Base-by-base conservation (phyloP, 1,140 invertebrate species). In the Cardiocondyla obscurior region DNA sequence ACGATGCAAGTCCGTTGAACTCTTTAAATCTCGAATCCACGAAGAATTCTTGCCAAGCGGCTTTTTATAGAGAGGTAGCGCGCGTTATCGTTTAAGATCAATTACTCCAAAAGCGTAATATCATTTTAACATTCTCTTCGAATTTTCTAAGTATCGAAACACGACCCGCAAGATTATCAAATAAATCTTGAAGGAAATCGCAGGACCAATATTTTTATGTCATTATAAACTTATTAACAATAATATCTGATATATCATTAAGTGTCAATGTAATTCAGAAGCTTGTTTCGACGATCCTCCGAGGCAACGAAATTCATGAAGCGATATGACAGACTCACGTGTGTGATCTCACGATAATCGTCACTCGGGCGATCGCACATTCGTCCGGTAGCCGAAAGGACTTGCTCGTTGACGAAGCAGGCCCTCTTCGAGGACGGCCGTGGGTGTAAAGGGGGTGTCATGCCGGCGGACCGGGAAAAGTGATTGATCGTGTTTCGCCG, bases 401-500 rank as follows among this genome's bases (percentile, higher is more conserved):
- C 57, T 70, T 79, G 87, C n/a, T 84, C 81, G 83, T 79, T 86
- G 88, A 89, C 89, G 89, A 90, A 88, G 82, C 87, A 76, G 60
- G 57, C 89, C 87, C 85, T 81, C 84, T 83, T 88, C 79, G 89
- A 91, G 91, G 92, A 92, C 90, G 90, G 91, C 60, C 79, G 92
- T 89, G 90, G 92, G 91, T 91, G 92, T 83, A 89, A 91, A 93
- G 91, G 90, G 92, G 91, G 90, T 93, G 92, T 93, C 93, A 92
- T 89, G 93, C 91, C 89, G 90, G 91, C 90, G 88, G 87, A 88
- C 86, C 85, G 90, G 91, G 92, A 93, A 93, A 91, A 93, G 93
- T 94, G 93, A 94, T 94, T 94, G 93, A 94, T 94, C 85, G 92
- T 94, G 90, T 94, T 94, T 93, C 90, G 90, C 90, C 92, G 93